Percentiles rank a stretch among this genome's conserved stretches.
Conservation (phyloP, 2,797 vertebrate species). For the Myotis myotis region DNA sequence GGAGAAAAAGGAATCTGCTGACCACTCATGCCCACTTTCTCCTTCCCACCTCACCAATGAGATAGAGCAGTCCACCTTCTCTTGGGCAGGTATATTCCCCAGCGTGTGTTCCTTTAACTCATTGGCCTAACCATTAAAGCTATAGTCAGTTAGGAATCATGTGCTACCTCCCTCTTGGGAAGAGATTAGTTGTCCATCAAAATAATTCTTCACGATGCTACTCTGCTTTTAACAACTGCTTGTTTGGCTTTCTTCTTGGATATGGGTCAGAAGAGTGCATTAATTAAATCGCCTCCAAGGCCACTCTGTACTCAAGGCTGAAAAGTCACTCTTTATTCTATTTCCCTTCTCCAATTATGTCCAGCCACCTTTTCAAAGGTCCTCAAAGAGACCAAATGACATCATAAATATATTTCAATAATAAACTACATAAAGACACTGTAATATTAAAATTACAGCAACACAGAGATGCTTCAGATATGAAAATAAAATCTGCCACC, state of each 20-base stretch:
- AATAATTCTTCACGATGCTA: neutral
- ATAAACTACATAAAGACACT: constrained; percentile 28
- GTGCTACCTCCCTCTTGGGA: neutral
- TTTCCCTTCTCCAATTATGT: constrained; percentile 44
- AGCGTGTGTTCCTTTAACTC: neutral
- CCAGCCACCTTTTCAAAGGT: neutral
- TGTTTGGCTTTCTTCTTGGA: neutral
- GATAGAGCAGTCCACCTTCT: neutral
- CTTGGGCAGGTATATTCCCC: neutral
- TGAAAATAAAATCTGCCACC: constrained; percentile 17
- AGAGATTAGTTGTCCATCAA: neutral
- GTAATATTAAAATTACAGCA: constrained; percentile 18
- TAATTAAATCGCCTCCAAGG: constrained; percentile 56
- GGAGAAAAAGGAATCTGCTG: neutral
- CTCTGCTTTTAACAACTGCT: neutral
- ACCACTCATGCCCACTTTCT: neutral
- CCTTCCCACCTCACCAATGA: neutral
- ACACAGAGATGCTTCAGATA: constrained; percentile 5
- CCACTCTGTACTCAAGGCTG: constrained; percentile 47
- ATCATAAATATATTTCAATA: constrained; percentile 49
- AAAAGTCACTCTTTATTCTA: constrained; percentile 44
- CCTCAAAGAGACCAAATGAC: constrained; percentile 36
- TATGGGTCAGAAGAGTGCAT: constrained; percentile 1
- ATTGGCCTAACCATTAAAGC: neutral
- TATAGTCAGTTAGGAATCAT: neutral